A percentile compares a stretch with the other conserved stretches of the same genome.
These are phyloP conservation scores for Lampris incognitus DNA, from an alignment of 2,113 vertebrate genomes.

Conservation along the genomic window DNA sequence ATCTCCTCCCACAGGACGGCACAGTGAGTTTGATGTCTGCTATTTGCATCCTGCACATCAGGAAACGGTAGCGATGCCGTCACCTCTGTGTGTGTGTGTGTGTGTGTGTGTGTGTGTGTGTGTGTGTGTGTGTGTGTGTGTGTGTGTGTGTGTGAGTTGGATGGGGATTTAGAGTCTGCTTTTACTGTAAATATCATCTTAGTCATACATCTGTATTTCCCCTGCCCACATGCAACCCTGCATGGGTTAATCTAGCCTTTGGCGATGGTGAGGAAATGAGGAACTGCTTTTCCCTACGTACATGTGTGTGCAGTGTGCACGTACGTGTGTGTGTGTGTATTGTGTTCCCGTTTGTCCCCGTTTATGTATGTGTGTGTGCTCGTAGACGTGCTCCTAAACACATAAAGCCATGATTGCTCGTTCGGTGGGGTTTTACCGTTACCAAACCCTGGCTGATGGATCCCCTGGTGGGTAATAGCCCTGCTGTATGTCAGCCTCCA, in stretches of 20 bases:
- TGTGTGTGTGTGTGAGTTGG: not conserved
- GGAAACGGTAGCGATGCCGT: conserved; percentile 49
- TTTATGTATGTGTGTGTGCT: not conserved
- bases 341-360: not conserved
- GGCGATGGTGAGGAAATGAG: conserved; percentile 19
- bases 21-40: conserved; percentile 57
- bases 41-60: conserved; percentile 68
- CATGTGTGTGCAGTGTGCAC: not conserved
- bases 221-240: conserved; percentile 45
- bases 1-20: conserved; percentile 35
- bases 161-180: conserved; percentile 15
- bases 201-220: conserved; percentile 63
- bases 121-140: conserved; percentile 31
- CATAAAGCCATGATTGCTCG: not conserved
- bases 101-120: conserved; percentile 14
- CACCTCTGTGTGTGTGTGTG: conserved; percentile 46
- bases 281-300: not conserved
- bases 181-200: conserved; percentile 64
- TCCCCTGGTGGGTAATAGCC: conserved; percentile 33
- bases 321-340: not conserved
- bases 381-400: not conserved
- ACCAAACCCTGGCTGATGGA: conserved; percentile 25
- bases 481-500: conserved; percentile 31
- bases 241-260: conserved; percentile 21
- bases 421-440: conserved; percentile 23